These are phyloP conservation scores for Octodonta nipae DNA, from an alignment of 2,888 invertebrate species.

Conservation along the genomic window DNA sequence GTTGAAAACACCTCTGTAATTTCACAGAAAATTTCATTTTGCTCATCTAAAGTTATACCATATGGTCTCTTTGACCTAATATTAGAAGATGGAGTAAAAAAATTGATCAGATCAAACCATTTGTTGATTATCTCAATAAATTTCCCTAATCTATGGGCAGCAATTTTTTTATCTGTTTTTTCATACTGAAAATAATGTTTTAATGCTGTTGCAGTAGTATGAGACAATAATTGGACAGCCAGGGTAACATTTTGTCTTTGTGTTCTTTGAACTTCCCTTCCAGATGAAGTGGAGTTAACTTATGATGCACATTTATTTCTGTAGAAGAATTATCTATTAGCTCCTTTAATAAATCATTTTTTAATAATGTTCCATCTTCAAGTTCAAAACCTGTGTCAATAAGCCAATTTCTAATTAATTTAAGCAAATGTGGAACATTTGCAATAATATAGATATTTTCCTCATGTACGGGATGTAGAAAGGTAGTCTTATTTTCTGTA, in stretches of 20 bases:
- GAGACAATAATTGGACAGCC: conserved; percentile 18
- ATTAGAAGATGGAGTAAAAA: conserved; percentile 6
- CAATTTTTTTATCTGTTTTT: conserved; percentile 2
- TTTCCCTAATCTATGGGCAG: too few species aligned
- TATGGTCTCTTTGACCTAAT: conserved; percentile 12
- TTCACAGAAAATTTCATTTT: conserved; percentile 12
- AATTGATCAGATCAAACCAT: conserved; percentile 21
- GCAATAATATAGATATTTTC: conserved; percentile 13
- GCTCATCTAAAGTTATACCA: conserved; percentile 11
- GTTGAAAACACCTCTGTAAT: conserved; percentile 9
- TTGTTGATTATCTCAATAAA: conserved; percentile 13
- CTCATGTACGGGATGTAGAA: conserved; percentile 9
- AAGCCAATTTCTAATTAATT: conserved; percentile 13
- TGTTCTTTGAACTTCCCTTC: conserved; percentile 10
- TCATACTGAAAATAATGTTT: conserved; percentile 12
- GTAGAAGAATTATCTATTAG: conserved; percentile 6
- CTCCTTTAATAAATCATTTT: conserved; percentile 8
- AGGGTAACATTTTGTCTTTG: conserved; percentile 16
- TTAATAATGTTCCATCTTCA: conserved; percentile 12
- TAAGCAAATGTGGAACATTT: conserved; percentile 14
- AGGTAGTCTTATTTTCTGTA: conserved; percentile 1
- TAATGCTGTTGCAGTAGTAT: conserved; percentile 16
- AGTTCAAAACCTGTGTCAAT: conserved; percentile 15
- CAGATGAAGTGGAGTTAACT: conserved; percentile 12
- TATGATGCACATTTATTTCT: conserved; percentile 10